Base-by-base conservation (phyloP, 2,113 vertebrate genomes). In the Uropsilus gracilis region DNA sequence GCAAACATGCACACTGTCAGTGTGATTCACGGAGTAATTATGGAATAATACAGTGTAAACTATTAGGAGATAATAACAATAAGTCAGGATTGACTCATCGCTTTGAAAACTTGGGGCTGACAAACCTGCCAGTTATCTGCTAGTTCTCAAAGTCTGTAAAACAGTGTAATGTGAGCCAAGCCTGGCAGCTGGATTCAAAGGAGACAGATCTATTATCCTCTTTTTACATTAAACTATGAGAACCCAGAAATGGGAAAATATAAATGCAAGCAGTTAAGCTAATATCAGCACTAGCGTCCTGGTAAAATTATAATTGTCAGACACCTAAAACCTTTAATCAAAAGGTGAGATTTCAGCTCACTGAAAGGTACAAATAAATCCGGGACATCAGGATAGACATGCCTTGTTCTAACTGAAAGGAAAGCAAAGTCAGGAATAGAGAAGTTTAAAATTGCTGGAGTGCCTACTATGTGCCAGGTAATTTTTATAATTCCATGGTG, bases 21-120 rank as follows among this genome's bases (percentile, higher is more conserved):
- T 2, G 1, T 98, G 97, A 95, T 95, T 97, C 98, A 97, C 89
- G 1, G 95, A 95, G 97, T 97, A 97, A 98, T 98, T 96, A 89
- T 2, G 9, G 96, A 96, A 96, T 26, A 97, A 97, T 94, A 90
- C 96, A 75, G 89, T 82, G 95, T 84, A 94, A 97, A 96, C 97
- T 97, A 96, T 95, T 97, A 97, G 96, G 80, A 84, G 96, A 97
- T 95, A 94, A 97, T 84, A 97, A 95, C 94, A 96, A 5, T 88
- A 97, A 90, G 94, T 96, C 97, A 95, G 77, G 89, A 95, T 89
- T 80, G 95, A 92, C 91, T 97, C 5, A 61, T 92, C 48, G 57
- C 90, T 96, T 94, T 77, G 94, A 80, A 96, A 86, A 95, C 94
- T 86, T 84, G 88, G 76, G 90, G 64, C 84, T 95, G 92, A 96